These are phyloP conservation scores for Gastrophryne carolinensis DNA, from an alignment of 2,797 vertebrate genomes.

Conservation along the genomic window DNA sequence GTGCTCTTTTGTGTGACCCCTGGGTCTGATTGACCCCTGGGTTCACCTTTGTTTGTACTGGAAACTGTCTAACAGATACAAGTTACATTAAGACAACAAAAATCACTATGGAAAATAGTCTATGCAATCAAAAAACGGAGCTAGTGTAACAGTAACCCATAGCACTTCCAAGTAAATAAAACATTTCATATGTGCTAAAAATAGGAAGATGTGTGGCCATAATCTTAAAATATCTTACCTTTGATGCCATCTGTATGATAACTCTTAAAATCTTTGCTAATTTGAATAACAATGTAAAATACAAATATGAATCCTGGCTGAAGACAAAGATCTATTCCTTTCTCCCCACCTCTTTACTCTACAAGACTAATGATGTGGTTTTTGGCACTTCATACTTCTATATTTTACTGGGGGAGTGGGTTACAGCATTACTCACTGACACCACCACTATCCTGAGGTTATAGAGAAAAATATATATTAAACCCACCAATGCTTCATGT, in stretches of 20 bases:
- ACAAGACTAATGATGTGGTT: slow-evolving; percentile 68
- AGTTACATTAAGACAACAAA: too few species aligned
- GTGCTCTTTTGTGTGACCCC: too few species aligned
- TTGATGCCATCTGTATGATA: background rate
- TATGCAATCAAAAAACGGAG: too few species aligned
- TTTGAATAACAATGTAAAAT: slow-evolving; percentile 32
- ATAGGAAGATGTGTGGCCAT: background rate
- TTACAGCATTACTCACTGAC: slow-evolving; percentile 70
- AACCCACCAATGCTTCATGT: slow-evolving; percentile 47
- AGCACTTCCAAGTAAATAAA: too few species aligned
- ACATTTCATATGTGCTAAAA: too few species aligned
- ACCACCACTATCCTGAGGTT: slow-evolving; percentile 37
- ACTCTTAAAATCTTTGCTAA: background rate
- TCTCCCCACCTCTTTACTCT: slow-evolving; percentile 64
- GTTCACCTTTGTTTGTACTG: too few species aligned
- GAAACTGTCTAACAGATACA: too few species aligned
- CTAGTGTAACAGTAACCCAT: too few species aligned
- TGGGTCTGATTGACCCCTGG: too few species aligned
- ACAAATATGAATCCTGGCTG: slow-evolving; percentile 47
- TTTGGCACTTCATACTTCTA: slow-evolving; percentile 65
- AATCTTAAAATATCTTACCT: background rate
- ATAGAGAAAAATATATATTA: slow-evolving; percentile 62
- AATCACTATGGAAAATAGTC: too few species aligned
- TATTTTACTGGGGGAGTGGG: slow-evolving; percentile 66
- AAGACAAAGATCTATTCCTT: slow-evolving; percentile 63